These are phyloP conservation scores for Microctonus aethiopoides DNA, from an alignment of 2,888 invertebrate genomes.

Conservation along the genomic window DNA sequence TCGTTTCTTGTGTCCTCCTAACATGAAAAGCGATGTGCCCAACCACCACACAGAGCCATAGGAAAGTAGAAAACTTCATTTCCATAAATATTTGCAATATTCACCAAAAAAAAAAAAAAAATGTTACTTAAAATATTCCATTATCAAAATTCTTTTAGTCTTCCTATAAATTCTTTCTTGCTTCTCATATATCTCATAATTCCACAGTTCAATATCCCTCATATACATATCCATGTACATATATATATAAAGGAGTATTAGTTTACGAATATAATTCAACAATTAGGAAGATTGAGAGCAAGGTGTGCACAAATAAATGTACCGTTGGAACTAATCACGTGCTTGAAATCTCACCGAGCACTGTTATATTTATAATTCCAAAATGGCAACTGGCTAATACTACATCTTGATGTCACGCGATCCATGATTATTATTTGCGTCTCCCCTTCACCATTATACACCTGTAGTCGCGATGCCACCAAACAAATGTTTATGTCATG, in stretches of 20 bases:
- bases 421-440: not conserved
- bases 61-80: not conserved
- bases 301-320: not conserved
- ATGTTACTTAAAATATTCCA: not conserved
- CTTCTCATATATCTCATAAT: not conserved
- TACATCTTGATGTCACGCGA: conserved; percentile 31
- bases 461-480: not conserved
- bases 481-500: conserved; percentile 53
- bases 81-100: not conserved
- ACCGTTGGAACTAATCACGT: not conserved
- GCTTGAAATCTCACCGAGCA: not conserved
- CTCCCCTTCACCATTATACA: not conserved
- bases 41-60: not conserved
- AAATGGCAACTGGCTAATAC: conserved; percentile 31
- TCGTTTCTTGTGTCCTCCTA: conserved; percentile 34
- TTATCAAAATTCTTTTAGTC: not conserved
- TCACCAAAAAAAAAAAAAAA: not conserved
- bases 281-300: conserved; percentile 10
- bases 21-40: not conserved
- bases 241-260: no score
- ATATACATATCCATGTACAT: not conserved
- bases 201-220: not conserved
- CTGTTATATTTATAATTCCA: conserved; percentile 7
- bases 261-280: not conserved
- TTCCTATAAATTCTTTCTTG: not conserved